Conservation (phyloP, 2,797 vertebrate genomes). For the Hylomyscus alleni region DNA sequence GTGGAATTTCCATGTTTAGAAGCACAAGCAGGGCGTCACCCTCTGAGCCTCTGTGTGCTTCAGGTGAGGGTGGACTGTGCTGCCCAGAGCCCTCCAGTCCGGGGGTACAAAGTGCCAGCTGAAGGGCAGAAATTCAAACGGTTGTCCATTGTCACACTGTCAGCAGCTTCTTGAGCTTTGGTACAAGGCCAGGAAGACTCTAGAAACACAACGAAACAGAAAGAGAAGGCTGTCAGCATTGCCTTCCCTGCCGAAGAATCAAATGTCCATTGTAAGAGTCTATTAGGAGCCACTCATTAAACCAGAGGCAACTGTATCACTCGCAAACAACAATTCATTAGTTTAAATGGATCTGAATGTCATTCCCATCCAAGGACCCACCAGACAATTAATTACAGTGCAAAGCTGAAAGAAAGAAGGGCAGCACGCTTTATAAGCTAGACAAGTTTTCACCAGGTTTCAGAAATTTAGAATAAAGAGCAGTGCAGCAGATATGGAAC, state of each 20-base stretch:
- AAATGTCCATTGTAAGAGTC: slow-evolving; percentile 76
- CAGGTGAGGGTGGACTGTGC: neutral
- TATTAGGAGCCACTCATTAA: slow-evolving; percentile 87
- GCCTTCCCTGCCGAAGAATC: slow-evolving; percentile 57
- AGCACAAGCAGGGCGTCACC: neutral
- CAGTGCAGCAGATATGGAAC: neutral
- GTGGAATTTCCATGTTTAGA: slow-evolving; percentile 18
- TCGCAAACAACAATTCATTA: slow-evolving; percentile 88
- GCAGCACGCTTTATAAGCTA: slow-evolving; percentile 35
- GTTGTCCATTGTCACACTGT: neutral
- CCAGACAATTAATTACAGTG: slow-evolving; percentile 86
- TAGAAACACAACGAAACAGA: slow-evolving; percentile 5
- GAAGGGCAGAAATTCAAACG: neutral
- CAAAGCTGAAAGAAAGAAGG: slow-evolving; percentile 67
- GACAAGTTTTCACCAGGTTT: neutral
- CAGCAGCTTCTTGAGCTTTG: neutral
- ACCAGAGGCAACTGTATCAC: slow-evolving; percentile 84
- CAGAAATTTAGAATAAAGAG: neutral
- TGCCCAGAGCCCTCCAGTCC: neutral
- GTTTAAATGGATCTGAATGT: slow-evolving; percentile 87
- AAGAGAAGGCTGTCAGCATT: slow-evolving; percentile 42
- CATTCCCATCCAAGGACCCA: slow-evolving; percentile 83
- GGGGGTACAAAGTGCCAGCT: neutral
- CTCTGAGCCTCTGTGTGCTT: neutral
- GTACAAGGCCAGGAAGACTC: slow-evolving; percentile 33